phyloP scores from a whole-genome alignment of 2,888 invertebrate species.

The Trichopria drosophilae region DNA sequence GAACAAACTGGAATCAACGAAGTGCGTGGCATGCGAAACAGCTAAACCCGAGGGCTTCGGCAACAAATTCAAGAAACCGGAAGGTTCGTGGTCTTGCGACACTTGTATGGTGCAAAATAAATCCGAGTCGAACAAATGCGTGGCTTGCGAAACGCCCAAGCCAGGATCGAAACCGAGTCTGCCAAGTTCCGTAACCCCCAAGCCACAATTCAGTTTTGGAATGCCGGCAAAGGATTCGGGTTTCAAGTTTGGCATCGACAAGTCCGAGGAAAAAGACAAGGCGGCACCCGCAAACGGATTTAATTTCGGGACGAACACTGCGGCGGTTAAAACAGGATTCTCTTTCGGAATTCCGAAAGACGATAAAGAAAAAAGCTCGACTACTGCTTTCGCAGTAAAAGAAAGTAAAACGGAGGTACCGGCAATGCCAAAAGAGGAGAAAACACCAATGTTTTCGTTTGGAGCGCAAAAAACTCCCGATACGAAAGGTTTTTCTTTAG shows the following conservation, averaged over 20 bases:
- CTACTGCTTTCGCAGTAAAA: slow-evolving; percentile 28
- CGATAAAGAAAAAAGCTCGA: slow-evolving; percentile 10
- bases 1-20: slow-evolving; percentile 58
- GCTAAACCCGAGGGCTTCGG: slow-evolving; percentile 44
- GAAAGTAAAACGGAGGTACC: slow-evolving; percentile 24
- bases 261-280: slow-evolving; percentile 44
- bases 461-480: slow-evolving; percentile 37
- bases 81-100: slow-evolving; percentile 64
- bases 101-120: slow-evolving; percentile 64
- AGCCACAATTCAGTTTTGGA: slow-evolving; percentile 45
- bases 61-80: slow-evolving; percentile 55
- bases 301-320: slow-evolving; percentile 49
- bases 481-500: slow-evolving; percentile 27
- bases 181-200: slow-evolving; percentile 1
- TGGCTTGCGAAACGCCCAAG: slow-evolving; percentile 61
- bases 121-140: slow-evolving; percentile 58
- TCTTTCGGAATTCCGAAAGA: slow-evolving; percentile 44
- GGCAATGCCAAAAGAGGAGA: slow-evolving; percentile 10
- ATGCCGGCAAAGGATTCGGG: slow-evolving; percentile 39
- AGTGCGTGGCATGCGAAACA: slow-evolving; percentile 59
- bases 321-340: slow-evolving; percentile 35
- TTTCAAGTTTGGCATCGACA: slow-evolving; percentile 62
- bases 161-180: slow-evolving; percentile 44
- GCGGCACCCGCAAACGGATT: slow-evolving; percentile 45
- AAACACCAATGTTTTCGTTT: slow-evolving; percentile 34